Evolutionary conservation across 2,113 vertebrate genomes (phyloP), one percentile per base, ranked within the genome.

Genomic region (Elgaria multicarinata): DNA sequence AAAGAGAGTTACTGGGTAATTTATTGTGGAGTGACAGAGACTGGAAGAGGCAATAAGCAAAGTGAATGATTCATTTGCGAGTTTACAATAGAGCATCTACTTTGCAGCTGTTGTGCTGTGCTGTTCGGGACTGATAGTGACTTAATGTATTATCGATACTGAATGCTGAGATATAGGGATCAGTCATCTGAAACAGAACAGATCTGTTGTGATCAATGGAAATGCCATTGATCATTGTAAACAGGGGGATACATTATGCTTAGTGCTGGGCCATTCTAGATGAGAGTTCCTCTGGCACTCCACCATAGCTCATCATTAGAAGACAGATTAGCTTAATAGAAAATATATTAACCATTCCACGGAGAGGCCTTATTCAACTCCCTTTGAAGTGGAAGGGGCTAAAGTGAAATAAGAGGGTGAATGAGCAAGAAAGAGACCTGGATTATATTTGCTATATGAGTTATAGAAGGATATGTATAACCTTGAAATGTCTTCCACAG

Each of bases 1-100:
- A 92, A 87, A 92, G 53, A 94, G 85, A 93, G 83, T 95, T 96
- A 93, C 76, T 88, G 81, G 92, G 91, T 95, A 95, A 96, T 96
- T 96, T 94, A 96, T 93, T 92, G 88, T 74, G 13, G 44, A 94
- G 28, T 93, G 89, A 93, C 24, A 18, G 86, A 93, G 87, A 92
- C 86, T 93, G 89, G 94, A 95, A 94, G 85, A 95, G 67, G 90
- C 84, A 94, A 95, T 96, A 96, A 95, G 55, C 84, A 94, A 76
- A 91, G 88, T 91, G 88, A 95, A 94, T 96, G 92, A 95, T 94
- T 95, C 62, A 94, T 96, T 91, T 93, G 36, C 71, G 86, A 91
- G 36, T 92, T 94, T 93, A 93, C 92, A 93, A 95, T 91, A 94
- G 95, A 95, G 83, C 62, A 91, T 82, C 72, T 94, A 90, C 90